Conservation (phyloP, 2,113 vertebrate genomes). For the Isichthys henryi region DNA sequence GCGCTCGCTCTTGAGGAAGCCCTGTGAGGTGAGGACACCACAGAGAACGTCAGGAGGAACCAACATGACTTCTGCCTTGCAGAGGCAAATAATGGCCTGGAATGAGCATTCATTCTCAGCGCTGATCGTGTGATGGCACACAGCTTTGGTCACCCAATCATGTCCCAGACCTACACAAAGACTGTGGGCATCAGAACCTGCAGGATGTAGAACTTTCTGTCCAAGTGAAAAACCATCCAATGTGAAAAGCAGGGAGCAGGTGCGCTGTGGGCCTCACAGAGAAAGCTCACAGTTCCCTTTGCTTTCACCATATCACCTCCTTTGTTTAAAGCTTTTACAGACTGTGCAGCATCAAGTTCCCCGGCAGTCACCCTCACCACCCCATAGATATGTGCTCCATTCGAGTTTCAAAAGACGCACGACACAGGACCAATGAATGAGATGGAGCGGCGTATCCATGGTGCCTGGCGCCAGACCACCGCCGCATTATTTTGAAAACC, state of each 20-base stretch:
- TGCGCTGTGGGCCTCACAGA: background rate
- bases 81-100: background rate
- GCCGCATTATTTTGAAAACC: background rate
- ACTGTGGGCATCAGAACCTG: too few relatives aligned
- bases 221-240: background rate
- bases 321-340: background rate
- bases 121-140: background rate
- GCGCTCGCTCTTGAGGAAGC: conserved; percentile 90
- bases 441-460: background rate
- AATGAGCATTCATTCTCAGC: background rate
- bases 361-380: background rate
- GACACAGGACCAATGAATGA: background rate
- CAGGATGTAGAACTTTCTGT: background rate
- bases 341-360: background rate
- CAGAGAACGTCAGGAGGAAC: background rate
- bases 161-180: background rate
- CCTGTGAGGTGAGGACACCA: conserved; percentile 54
- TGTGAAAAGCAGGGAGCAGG: background rate
- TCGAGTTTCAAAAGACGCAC: background rate
- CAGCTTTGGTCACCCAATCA: background rate
- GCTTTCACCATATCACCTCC: background rate
- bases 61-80: background rate
- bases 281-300: background rate
- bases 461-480: background rate
- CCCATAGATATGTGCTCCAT: background rate